Conservation (phyloP, 37 sponge, comb jelly and placozoan genomes). For the Axinella damicornis region DNA sequence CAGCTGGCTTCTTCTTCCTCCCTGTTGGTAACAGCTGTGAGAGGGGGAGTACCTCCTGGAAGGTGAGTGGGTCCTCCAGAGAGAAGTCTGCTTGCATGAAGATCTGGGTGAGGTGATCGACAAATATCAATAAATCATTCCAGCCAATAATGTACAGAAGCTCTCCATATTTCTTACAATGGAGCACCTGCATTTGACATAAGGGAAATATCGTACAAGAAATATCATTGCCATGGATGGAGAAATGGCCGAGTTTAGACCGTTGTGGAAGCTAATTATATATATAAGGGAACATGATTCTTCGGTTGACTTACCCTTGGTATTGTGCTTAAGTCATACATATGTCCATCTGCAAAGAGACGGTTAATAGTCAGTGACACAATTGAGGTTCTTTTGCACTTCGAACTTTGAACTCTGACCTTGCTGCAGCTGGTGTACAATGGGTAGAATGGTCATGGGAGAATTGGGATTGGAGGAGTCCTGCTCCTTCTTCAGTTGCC, state of each 20-base stretch:
- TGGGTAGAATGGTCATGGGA: slow-evolving; percentile 32
- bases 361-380: too few relatives aligned
- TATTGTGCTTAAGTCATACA: slow-evolving; percentile 62
- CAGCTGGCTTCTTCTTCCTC: not conserved
- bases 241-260: too few relatives aligned
- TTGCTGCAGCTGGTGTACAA: slow-evolving; percentile 40
- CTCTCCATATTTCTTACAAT: not conserved
- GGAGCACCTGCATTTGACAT: too few relatives aligned
- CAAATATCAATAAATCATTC: not conserved
- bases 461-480: not conserved
- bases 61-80: slow-evolving; percentile 79
- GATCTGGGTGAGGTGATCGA: slow-evolving; percentile 36
- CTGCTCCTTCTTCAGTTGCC: slow-evolving; percentile 39
- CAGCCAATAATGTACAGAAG: too few relatives aligned
- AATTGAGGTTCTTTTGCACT: too few relatives aligned
- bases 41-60: slow-evolving; percentile 81
- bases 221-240: too few relatives aligned
- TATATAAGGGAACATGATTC: too few relatives aligned
- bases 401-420: not conserved
- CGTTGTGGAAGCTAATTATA: too few relatives aligned
- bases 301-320: slow-evolving; percentile 50
- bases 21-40: slow-evolving; percentile 21
- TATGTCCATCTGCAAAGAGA: slow-evolving; percentile 57
- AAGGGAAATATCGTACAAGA: too few relatives aligned
- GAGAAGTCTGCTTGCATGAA: slow-evolving; percentile 78